Evolutionary conservation across 2,888 invertebrate species (phyloP), one percentile per base, ranked within the genome.

Genomic region (Limenitis camilla): DNA sequence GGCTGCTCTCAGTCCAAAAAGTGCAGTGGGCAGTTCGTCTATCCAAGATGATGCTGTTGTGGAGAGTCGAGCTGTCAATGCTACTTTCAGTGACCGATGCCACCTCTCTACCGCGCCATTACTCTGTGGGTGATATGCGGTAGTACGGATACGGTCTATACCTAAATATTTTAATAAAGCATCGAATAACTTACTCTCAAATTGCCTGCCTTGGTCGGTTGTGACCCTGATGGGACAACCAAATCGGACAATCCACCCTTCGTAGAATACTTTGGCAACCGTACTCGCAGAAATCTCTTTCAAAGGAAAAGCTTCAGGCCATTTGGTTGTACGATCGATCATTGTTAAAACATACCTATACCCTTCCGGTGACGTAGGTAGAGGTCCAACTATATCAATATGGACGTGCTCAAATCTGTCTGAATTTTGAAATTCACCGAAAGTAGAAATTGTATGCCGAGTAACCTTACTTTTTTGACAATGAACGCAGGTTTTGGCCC

Each of bases 241-340:
- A 32, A 56, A 63, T 9, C 49, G 27, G 35, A 56, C 58, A 36
- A 53, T 49, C n/a, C 64, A 41, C 5, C 30, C 41, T 10, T 58
- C 53, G 47, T 60, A 61, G 6, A 64, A 29, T 2, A 36, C 41
- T 40, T 52, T 57, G 1, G 64, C 59, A 6, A 63, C 57, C 3
- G 42, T 55, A 6, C 53, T 48, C 0, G 52, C 54, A 0, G 49
- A 46, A n/a, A 58, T 58, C 4, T 58, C 48, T 31, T 28, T 42
- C 4, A 61, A 42, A 1, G 63, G 61, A 39, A 56, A 42, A 1
- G 59, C 66, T 49, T 66, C 64, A 1, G 65, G 63, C 65, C 67
- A 65, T 6, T 59, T 31, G 6, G 61, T 65, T 9, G 6, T 29
- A n/a, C n/a, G n/a, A n/a, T n/a, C n/a, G n/a, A n/a, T n/a, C n/a